Conservation (phyloP, 2,888 invertebrate genomes). For the Harmothoe impar region DNA sequence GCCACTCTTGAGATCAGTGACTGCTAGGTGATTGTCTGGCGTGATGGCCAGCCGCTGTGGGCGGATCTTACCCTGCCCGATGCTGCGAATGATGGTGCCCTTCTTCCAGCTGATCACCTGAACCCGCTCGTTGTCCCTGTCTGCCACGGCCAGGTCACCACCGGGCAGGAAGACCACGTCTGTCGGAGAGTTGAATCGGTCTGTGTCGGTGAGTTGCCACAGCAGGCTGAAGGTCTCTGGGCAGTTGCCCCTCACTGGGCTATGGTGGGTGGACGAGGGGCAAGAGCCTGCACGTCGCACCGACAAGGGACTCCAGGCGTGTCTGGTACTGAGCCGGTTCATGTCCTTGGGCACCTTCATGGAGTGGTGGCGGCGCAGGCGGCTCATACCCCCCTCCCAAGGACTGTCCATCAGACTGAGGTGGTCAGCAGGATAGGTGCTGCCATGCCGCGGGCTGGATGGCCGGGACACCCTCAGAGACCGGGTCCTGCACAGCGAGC, state of each 20-base stretch:
- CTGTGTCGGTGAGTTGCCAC: conserved; percentile 65
- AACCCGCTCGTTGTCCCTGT: conserved; percentile 78
- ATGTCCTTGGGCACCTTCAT: conserved; percentile 44
- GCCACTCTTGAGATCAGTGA: conserved; percentile 78
- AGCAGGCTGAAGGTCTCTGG: conserved; percentile 28
- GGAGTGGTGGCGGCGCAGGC: conserved; percentile 28
- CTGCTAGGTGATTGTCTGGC: conserved; percentile 76
- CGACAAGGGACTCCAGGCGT: neutral
- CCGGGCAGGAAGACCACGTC: conserved; percentile 75
- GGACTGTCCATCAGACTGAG: neutral
- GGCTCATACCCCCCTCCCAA: neutral
- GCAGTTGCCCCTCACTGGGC: neutral
- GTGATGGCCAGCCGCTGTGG: conserved; percentile 77
- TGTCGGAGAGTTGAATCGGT: conserved; percentile 75
- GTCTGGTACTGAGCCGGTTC: neutral
- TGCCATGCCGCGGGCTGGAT: neutral
- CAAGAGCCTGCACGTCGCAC: neutral
- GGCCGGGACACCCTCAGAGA: conserved; percentile 24
- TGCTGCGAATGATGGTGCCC: conserved; percentile 67
- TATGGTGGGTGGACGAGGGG: neutral
- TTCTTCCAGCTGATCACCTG: conserved; percentile 72
- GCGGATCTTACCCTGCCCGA: conserved; percentile 73
- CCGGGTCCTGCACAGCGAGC: neutral
- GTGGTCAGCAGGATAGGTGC: neutral
- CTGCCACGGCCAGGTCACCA: conserved; percentile 75